Conservation (phyloP, 2,113 vertebrate species). For the Tylochromis polylepis region DNA sequence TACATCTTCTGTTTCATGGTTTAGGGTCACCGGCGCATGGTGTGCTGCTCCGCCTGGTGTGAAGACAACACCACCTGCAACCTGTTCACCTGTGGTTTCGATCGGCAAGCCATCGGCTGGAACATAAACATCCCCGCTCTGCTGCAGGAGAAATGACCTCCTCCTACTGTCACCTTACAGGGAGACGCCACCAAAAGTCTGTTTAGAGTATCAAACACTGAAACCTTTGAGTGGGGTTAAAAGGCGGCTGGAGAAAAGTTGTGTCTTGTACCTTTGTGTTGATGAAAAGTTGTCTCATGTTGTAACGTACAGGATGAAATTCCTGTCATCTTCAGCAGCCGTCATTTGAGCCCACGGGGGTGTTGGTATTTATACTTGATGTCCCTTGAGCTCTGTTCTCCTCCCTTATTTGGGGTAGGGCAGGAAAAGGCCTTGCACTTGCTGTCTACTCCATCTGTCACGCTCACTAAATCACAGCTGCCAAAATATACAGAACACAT, state of each 20-base stretch:
- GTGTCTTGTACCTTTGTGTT: background rate
- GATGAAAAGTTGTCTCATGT: background rate
- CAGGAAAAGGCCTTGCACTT: background rate
- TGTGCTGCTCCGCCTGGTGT: conserved; percentile 91
- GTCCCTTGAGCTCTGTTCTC: background rate
- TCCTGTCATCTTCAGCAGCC: background rate
- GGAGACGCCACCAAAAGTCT: background rate
- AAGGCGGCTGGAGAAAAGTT: background rate
- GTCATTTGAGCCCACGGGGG: background rate
- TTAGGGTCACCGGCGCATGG: conserved; percentile 96
- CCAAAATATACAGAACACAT: background rate
- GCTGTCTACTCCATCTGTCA: background rate
- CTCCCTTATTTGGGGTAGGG: background rate
- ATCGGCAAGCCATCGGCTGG: conserved; percentile 97
- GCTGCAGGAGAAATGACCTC: conserved; percentile 88
- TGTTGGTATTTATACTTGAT: background rate
- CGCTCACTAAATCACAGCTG: background rate
- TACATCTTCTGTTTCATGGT: background rate
- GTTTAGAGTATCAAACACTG: background rate
- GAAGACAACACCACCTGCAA: conserved; percentile 92
- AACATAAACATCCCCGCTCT: conserved; percentile 96
- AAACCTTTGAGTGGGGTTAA: background rate
- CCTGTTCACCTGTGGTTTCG: conserved; percentile 94
- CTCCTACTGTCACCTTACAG: background rate
- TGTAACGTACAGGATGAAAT: background rate